These are phyloP conservation scores for Spermophilus dauricus DNA, from an alignment of 2,113 vertebrate species.

Conservation along the genomic window DNA sequence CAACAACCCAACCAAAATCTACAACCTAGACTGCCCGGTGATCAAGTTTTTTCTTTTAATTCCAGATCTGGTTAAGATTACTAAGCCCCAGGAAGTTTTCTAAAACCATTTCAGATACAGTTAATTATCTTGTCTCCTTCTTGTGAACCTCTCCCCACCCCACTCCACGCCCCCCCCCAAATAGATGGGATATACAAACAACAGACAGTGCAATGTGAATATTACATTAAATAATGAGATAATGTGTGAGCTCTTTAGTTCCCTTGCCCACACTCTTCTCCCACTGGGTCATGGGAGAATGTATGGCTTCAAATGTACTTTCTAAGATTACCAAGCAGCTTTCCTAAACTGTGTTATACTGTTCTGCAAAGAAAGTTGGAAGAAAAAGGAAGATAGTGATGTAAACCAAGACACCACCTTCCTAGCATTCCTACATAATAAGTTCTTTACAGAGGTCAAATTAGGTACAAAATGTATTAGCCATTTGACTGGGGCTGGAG, in stretches of 20 bases:
- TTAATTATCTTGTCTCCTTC: background rate
- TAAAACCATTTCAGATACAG: background rate
- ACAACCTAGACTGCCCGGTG: background rate
- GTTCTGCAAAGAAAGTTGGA: background rate
- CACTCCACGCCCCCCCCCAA: no score
- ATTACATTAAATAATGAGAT: background rate
- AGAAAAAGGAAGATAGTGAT: background rate
- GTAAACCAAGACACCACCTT: background rate
- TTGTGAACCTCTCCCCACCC: background rate
- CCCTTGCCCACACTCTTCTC: background rate
- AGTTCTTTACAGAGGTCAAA: background rate
- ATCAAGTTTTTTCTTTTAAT: background rate
- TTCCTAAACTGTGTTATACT: background rate
- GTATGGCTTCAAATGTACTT: background rate
- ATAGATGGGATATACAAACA: background rate
- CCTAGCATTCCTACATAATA: background rate
- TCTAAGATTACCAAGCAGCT: background rate
- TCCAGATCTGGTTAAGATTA: background rate
- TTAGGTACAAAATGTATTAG: background rate
- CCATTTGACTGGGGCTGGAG: background rate
- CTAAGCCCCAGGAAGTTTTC: background rate
- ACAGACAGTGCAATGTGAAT: background rate
- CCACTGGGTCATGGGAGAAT: background rate
- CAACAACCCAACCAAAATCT: background rate
- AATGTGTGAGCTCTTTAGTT: background rate